A percentile compares a stretch with the other conserved stretches of the same genome.
phyloP scores from a whole-genome alignment of 1,140 invertebrate species.

The Atta texana region DNA sequence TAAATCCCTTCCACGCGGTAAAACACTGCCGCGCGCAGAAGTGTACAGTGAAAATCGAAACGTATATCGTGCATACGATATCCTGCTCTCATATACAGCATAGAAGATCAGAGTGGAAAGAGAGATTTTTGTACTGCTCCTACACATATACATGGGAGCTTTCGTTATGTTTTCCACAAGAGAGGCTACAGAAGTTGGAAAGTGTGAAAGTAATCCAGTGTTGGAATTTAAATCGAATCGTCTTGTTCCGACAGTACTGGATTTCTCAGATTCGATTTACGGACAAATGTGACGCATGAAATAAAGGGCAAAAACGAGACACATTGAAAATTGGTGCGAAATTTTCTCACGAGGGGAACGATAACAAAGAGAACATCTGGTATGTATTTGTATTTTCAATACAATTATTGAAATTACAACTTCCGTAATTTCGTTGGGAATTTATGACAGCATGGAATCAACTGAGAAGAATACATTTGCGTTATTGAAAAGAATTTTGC shows the following conservation, averaged over 20 bases:
- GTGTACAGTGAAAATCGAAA: conserved; percentile 37
- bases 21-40: background rate
- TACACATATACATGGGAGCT: background rate
- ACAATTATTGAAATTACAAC: background rate
- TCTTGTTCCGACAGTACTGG: conserved; percentile 48
- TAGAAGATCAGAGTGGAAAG: conserved; percentile 38
- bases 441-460: background rate
- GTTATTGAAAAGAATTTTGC: conserved; percentile 5
- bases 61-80: conserved; percentile 44
- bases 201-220: conserved; percentile 36
- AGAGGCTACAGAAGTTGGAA: background rate
- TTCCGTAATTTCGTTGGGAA: conserved; percentile 10
- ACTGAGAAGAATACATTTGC: background rate
- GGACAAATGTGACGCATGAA: conserved; percentile 40
- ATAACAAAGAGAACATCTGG: conserved; percentile 1
- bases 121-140: conserved; percentile 31
- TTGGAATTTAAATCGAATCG: conserved; percentile 61
- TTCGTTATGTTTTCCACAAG: conserved; percentile 46
- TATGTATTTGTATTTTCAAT: background rate
- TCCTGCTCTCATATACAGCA: background rate
- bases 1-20: conserved; percentile 42
- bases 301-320: conserved; percentile 35
- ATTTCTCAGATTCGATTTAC: conserved; percentile 55
- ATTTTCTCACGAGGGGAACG: conserved; percentile 16
- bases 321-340: conserved; percentile 18